phyloP scores from a whole-genome alignment of 2,797 vertebrate species.

The Smutsia gigantea region DNA sequence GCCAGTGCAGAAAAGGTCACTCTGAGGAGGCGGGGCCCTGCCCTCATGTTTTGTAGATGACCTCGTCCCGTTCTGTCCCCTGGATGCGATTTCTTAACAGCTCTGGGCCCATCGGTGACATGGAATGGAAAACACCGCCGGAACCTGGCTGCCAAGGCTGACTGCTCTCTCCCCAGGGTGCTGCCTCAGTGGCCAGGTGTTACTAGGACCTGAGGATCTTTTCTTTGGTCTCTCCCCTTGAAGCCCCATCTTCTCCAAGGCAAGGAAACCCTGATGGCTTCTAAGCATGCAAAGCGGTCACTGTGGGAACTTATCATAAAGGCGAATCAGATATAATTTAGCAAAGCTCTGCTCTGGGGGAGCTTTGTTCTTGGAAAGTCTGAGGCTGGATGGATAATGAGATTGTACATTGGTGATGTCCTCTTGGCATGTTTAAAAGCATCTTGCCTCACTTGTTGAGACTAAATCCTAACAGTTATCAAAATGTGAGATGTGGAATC shows the following conservation, averaged over 20 bases:
- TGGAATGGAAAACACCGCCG: not conserved
- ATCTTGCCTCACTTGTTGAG: not conserved
- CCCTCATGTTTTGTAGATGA: not conserved
- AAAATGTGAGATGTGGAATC: not conserved
- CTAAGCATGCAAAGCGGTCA: not conserved
- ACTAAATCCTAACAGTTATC: not conserved
- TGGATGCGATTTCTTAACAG: too few relatives aligned
- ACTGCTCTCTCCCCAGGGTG: fast-evolving
- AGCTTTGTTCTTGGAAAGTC: not conserved
- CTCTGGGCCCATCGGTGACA: too few relatives aligned
- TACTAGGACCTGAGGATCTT: not conserved
- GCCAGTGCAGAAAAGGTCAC: fast-evolving
- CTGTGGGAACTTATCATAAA: too few relatives aligned
- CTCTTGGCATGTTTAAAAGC: too few relatives aligned
- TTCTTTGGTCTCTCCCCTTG: too few relatives aligned
- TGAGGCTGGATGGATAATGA: too few relatives aligned
- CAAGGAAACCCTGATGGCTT: too few relatives aligned
- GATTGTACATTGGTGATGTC: fast-evolving
- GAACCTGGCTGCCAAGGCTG: not conserved
- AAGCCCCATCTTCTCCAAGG: not conserved
- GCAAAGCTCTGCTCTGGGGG: not conserved
- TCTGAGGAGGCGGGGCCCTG: not conserved
- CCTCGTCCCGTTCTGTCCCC: too few relatives aligned
- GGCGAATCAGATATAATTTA: not conserved
- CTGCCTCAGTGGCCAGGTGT: too few relatives aligned